Conservation (phyloP, 1,140 invertebrate genomes). For the Periplaneta americana region DNA sequence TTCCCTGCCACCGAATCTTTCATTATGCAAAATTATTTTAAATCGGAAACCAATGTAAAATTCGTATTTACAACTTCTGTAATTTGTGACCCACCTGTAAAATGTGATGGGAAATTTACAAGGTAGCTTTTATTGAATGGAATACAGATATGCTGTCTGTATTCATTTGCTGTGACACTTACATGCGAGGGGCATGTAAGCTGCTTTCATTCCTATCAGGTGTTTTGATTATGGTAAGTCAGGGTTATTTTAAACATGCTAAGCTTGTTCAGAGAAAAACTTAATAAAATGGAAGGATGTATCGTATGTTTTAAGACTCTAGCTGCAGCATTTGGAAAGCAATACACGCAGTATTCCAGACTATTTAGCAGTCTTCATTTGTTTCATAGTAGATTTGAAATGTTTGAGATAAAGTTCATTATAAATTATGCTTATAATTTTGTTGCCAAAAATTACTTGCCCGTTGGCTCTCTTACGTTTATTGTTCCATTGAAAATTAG, state of each 20-base stretch:
- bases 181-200: neutral
- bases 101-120: neutral
- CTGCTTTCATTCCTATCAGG: constrained; percentile 4
- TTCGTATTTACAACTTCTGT: too few species aligned
- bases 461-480: neutral
- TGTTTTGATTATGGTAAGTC: constrained; percentile 1
- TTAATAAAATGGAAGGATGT: neutral
- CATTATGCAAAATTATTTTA: too few species aligned
- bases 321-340: neutral
- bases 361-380: neutral
- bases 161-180: neutral
- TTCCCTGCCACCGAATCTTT: too few species aligned
- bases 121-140: neutral
- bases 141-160: neutral
- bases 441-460: neutral
- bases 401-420: too few species aligned
- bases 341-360: neutral
- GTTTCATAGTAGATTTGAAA: neutral
- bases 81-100: neutral
- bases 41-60: too few species aligned
- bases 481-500: neutral
- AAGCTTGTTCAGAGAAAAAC: neutral
- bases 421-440: too few species aligned
- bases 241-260: neutral
- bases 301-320: neutral